Evolutionary conservation across 2,888 invertebrate species (phyloP), one percentile per base, ranked within the genome.

Genomic region (Drosophila melanosoma): DNA sequence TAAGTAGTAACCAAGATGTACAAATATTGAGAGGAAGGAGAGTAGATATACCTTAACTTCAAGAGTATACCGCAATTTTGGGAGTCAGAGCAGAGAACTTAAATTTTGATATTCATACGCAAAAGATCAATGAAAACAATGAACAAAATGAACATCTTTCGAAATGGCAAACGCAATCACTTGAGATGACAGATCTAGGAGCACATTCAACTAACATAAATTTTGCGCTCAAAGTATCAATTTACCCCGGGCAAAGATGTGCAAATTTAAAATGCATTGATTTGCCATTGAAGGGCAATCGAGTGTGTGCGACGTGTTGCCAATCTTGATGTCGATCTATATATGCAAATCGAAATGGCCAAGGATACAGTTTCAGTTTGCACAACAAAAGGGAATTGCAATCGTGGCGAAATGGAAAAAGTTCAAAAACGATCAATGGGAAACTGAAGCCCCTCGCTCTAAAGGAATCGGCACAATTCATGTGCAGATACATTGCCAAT

Each of bases 211-310:
- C 71, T 82, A 82, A 64, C 65, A 77, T 38, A 69, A 17, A 69
- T 69, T 66, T 35, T 65, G 49, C 53, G 29, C 40, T 20, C 33
- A 64, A 66, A 68, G 85, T 85, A 88, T 85, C 83, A 69, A 42
- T 38, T 85, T 85, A 89, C 90, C 45, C 23, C 17, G 35, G 32
- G 26, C 51, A 68, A 58, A 53, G 69, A 83, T 83, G 74, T 59
- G 76, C 73, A 63, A 82, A 72, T 74, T 58, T 36, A 61, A 62
- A 72, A 70, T 68, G 70, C 79, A 87, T 87, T 87, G 67, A 89
- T 89, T 87, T 65, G 45, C 67, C 78, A 90, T 85, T 90, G 66
- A 88, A 78, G 76, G 62, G 63, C 90, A 86, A 86, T 86, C 89
- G 66, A 86, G 83, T 89, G 85, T 89, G 75, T 79, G 85, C 66